Base-by-base conservation (phyloP, 2,797 vertebrate genomes). In the Sebastes melanostomus region DNA sequence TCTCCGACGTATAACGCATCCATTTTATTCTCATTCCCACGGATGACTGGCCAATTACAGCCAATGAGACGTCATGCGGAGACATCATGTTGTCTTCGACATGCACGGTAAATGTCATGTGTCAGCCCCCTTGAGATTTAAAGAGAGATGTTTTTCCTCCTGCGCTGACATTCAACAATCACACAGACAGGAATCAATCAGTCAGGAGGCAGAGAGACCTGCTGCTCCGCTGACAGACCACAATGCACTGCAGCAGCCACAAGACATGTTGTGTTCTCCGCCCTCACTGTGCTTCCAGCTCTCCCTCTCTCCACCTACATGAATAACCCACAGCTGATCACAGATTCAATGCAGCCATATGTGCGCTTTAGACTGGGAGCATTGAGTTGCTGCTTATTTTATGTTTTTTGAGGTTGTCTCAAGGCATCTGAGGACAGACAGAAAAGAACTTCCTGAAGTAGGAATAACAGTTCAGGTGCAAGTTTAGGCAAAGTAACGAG, bases 321-420 rank as follows among this genome's bases (percentile, higher is more conserved):
- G 52, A 74, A 79, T 77, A 80, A 74, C 78, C 81, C 60, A 66
- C 66, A 80, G 78, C 69, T 70, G 46, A 68, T 77, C 50, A 75
- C 24, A 60, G 61, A 80, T 69, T 66, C 79, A 82, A 9, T 2
- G 2, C 11, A 14, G 66, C 69, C 70, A 50, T 60, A 50, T 38
- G 70, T 68, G 56, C 20, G 59, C 56, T 77, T 25, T 71, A 52
- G 11, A 65, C 72, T 42, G 8, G 10, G 22, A 72, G 52, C 61
- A 24, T 16, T 2, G 4, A 30, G 76, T 6, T 22, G 50, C 18
- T 55, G 25, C 50, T 52, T 52, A 20, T 52, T 52, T 52, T 10
- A 5, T 52, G 20, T 52, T 52, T 52, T n/a, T 52, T n/a, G 50
- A 52, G 50, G 50, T 52, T n/a, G 20, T 52, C 50, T 52, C 50